Conservation (phyloP, 2,113 vertebrate genomes). For the Anarrhichthys ocellatus region DNA sequence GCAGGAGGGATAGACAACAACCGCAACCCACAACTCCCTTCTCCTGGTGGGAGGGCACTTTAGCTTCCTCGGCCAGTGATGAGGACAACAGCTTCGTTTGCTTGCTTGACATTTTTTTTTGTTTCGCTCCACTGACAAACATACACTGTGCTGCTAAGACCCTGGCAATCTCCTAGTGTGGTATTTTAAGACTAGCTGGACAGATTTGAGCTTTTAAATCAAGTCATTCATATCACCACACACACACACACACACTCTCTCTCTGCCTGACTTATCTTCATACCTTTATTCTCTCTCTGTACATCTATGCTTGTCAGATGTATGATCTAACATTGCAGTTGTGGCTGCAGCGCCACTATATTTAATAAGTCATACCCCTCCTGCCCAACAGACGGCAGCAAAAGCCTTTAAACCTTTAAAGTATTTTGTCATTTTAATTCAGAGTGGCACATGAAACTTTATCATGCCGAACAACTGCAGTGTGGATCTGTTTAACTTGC, state of each 20-base stretch:
- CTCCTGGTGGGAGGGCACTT: slow-evolving; percentile 22
- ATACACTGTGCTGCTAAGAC: slow-evolving; percentile 63
- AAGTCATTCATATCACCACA: slow-evolving; percentile 21
- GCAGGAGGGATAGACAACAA: slow-evolving; percentile 39
- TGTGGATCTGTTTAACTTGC: slow-evolving; percentile 52
- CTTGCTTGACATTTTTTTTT: slow-evolving; percentile 54
- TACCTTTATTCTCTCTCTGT: neutral
- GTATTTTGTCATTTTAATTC: neutral
- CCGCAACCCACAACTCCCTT: slow-evolving; percentile 3
- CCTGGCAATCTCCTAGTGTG: slow-evolving; percentile 71
- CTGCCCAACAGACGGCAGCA: slow-evolving; percentile 59
- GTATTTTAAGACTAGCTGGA: slow-evolving; percentile 48
- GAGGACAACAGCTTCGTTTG: slow-evolving; percentile 56
- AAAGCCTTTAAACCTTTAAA: neutral
- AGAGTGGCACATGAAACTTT: neutral
- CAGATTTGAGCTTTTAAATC: slow-evolving; percentile 41
- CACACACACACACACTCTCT: slow-evolving; percentile 5
- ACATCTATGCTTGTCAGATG: slow-evolving; percentile 33
- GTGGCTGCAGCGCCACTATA: neutral
- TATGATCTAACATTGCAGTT: slow-evolving; percentile 65
- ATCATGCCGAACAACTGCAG: slow-evolving; percentile 57
- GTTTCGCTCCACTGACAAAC: slow-evolving; percentile 48
- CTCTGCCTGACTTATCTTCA: slow-evolving; percentile 14
- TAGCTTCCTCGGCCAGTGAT: slow-evolving; percentile 41
- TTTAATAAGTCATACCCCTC: neutral